Evolutionary conservation across 2,888 invertebrate species (phyloP), one percentile per base, ranked within the genome.

Genomic region (Pteria penguin): DNA sequence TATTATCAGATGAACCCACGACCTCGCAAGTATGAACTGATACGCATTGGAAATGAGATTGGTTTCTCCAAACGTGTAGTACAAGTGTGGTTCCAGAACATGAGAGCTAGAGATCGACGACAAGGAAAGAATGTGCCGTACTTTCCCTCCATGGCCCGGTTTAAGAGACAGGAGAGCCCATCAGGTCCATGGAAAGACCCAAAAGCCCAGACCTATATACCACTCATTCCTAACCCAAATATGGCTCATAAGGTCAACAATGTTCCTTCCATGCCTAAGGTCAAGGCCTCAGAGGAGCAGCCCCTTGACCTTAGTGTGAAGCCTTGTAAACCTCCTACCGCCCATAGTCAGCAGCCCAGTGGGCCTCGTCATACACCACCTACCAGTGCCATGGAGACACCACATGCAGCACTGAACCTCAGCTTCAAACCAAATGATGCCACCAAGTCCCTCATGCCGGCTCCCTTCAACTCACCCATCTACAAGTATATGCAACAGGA

Each of bases 71-170:
- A 98, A 92, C 94, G 98, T 85, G 98, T 98, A 66, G 98, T 98
- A 75, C 98, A 98, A 93, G 97, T 97, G 79, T 98, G 97, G 97
- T 98, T 98, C 93, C 98, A 98, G 93, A 98, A 98, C 92, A 97
- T 97, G 72, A 94, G 98, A 86, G 93, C 93, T 4, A 88, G 93
- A 87, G 98, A 98, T 92, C 94, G 97, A 22, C 81, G 84, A 68
- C 84, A 83, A 45, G 89, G 89, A 27, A 86, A 86, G 63, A 82
- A 86, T 57, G 83, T 88, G 24, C 87, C 86, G 2, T 84, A 87
- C 71, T 85, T 83, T 65, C 79, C 85, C 8, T 81, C 80, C 62
- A 83, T 84, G 80, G 83, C 84, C 22, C 79, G 86, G 31, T 81
- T 82, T 66, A 84, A 86, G 62, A 72, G 73, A n/a, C 81, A 81